Evolutionary conservation across 2,888 invertebrate genomes (phyloP), one percentile per base, ranked within the genome.

Genomic region (Salpingus planirostris): DNA sequence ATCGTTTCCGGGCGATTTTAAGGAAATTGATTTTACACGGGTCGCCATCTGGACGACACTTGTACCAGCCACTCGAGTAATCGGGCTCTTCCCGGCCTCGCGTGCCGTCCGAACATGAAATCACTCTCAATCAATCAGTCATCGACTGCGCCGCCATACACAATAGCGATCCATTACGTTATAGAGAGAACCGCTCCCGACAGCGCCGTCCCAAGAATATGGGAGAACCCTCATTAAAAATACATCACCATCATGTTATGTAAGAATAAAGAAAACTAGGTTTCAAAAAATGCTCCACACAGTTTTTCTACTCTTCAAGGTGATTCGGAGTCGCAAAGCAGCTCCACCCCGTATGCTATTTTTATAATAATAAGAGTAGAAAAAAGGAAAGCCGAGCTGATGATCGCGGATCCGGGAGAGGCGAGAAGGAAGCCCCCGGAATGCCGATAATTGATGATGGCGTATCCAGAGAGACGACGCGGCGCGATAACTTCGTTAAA

Each of bases 121-220:
- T 52, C 49, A 49, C 48, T 50, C 48, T 47, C 45, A 50, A 49
- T 51, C 51, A 50, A 51, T 52, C 52, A 52, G 49, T 47, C 45
- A 42, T 46, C 42, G 49, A 34, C 25, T 46, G 42, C 42, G 38
- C 39, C 43, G 38, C 40, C 43, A 44, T 45, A 47, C 45, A 36
- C 38, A 46, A 49, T 43, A 39, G 43, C 40, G 38, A 52, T 52
- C 49, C 45, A 50, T 52, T 50, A 50, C 40, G 32, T n/a, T 36
- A 36, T 27, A 39, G 43, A 30, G 8, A 18, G 8, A 18, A 18
- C 5, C 8, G n/a, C n/a, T n/a, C n/a, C n/a, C n/a, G n/a, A n/a
- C n/a, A n/a, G n/a, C n/a, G n/a, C n/a, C n/a, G n/a, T n/a, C n/a
- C n/a, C n/a, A n/a, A n/a, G n/a, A n/a, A n/a, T n/a, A n/a, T n/a